Conservation (phyloP, 2,797 vertebrate genomes). For the Mormyrops boulengeri region DNA sequence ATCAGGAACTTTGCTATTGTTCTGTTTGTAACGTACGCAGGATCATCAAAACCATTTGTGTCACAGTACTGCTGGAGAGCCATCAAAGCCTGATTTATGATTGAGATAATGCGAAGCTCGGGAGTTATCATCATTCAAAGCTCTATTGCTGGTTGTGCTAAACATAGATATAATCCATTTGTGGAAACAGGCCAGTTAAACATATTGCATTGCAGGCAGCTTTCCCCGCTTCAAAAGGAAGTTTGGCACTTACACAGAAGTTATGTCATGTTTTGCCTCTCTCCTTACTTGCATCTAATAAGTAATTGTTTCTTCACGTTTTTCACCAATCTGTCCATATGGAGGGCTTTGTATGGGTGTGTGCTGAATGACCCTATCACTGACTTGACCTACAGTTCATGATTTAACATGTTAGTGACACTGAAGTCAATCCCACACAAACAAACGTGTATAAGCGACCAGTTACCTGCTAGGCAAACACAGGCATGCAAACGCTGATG, state of each 20-base stretch:
- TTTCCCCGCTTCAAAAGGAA: not conserved
- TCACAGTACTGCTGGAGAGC: not conserved
- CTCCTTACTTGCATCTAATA: not conserved
- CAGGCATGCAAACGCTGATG: not conserved
- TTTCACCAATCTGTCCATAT: not conserved
- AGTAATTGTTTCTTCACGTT: not conserved
- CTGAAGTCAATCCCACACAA: not conserved
- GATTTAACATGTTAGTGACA: not conserved
- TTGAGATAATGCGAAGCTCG: not conserved
- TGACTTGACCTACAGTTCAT: not conserved
- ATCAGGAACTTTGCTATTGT: not conserved
- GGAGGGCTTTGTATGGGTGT: not conserved
- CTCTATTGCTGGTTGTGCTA: not conserved
- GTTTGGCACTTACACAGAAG: constrained; percentile 29
- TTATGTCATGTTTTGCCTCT: not conserved
- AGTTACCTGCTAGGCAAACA: not conserved
- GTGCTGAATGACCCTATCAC: not conserved
- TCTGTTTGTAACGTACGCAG: not conserved
- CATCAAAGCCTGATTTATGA: not conserved
- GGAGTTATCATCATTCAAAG: not conserved
- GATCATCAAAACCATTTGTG: not conserved
- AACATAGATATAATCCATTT: constrained; percentile 11
- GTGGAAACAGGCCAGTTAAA: not conserved
- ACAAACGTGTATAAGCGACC: not conserved
- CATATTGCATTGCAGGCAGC: constrained; percentile 4